Percentiles rank a stretch among this genome's conserved stretches.
phyloP scores from a whole-genome alignment of 2,888 invertebrate species.

The Eurytoma californica region DNA sequence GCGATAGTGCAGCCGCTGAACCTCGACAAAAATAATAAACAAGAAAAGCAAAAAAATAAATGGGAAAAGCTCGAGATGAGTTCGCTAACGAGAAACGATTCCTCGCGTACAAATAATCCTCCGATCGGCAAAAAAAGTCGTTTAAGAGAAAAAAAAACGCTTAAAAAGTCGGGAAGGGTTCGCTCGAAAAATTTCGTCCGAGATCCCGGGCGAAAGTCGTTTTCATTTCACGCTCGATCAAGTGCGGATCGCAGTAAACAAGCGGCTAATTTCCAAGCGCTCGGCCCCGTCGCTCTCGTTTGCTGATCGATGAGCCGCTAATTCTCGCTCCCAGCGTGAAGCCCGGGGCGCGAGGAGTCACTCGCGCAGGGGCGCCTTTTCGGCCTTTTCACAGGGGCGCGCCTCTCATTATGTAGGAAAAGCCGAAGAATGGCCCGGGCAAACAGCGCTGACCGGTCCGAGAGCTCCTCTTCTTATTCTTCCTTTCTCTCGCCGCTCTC shows the following conservation, averaged over 20 bases:
- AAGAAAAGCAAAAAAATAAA: constrained; percentile 12
- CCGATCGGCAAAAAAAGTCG: background rate
- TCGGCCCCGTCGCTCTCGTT: background rate
- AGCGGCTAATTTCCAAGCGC: constrained; percentile 30
- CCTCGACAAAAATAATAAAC: constrained; percentile 42
- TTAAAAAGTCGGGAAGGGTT: background rate
- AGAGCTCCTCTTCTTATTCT: constrained; percentile 12
- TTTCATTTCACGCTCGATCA: constrained; percentile 33
- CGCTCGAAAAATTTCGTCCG: background rate
- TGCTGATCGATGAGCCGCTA: constrained; percentile 43
- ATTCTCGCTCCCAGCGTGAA: constrained; percentile 33
- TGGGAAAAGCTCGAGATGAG: background rate
- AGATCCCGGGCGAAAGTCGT: constrained; percentile 15
- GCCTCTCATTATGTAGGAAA: constrained; percentile 20
- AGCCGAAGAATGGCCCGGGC: constrained; percentile 10
- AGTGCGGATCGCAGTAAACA: constrained; percentile 31
- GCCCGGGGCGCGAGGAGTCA: constrained; percentile 42
- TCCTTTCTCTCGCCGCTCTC: background rate
- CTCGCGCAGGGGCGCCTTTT: constrained; percentile 21
- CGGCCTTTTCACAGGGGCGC: constrained; percentile 5
- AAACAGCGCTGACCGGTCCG: no score
- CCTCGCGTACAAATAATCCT: no score
- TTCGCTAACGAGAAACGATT: no score
- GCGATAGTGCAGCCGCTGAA: constrained; percentile 48
- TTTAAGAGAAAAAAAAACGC: background rate